Evolutionary conservation across 2,113 vertebrate species (phyloP).

Genomic region (Romanogobio albipinnatus): DNA sequence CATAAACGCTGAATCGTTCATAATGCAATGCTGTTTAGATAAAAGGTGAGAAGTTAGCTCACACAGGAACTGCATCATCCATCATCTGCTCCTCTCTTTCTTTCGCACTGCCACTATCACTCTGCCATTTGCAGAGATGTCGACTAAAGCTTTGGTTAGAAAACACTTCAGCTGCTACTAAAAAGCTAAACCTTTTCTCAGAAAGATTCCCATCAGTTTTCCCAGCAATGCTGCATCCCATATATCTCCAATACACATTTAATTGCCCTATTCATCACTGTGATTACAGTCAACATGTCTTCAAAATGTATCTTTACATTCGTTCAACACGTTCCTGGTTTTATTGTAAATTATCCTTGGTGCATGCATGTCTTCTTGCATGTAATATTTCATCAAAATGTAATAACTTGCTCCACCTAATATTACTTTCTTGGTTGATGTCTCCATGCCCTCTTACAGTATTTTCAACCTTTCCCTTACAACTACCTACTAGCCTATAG

Average conservation of each 20-base stretch:
- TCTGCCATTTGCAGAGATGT: slow-evolving; percentile 31
- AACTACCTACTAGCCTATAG: not conserved
- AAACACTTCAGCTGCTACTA: slow-evolving; percentile 22
- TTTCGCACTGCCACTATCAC: slow-evolving; percentile 24
- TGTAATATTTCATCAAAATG: not conserved
- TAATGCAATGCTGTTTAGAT: slow-evolving; percentile 57
- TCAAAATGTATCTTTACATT: not conserved
- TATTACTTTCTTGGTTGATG: not conserved
- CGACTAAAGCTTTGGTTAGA: slow-evolving; percentile 29
- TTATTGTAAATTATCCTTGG: not conserved
- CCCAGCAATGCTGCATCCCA: not conserved
- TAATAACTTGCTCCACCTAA: not conserved
- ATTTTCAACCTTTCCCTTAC: not conserved
- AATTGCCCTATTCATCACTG: slow-evolving; percentile 32
- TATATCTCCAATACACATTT: not conserved
- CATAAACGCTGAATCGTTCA: slow-evolving; percentile 50
- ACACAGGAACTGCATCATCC: slow-evolving; percentile 53
- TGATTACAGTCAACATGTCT: not conserved
- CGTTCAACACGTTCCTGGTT: not conserved
- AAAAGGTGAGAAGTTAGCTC: slow-evolving; percentile 50
- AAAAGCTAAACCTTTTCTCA: not conserved
- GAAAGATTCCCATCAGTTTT: slow-evolving; percentile 18
- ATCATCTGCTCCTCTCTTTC: slow-evolving; percentile 49
- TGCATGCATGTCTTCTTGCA: not conserved
- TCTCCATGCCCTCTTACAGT: not conserved